phyloP scores from a whole-genome alignment of 2,797 vertebrate genomes.

The Echeneis naucrates region DNA sequence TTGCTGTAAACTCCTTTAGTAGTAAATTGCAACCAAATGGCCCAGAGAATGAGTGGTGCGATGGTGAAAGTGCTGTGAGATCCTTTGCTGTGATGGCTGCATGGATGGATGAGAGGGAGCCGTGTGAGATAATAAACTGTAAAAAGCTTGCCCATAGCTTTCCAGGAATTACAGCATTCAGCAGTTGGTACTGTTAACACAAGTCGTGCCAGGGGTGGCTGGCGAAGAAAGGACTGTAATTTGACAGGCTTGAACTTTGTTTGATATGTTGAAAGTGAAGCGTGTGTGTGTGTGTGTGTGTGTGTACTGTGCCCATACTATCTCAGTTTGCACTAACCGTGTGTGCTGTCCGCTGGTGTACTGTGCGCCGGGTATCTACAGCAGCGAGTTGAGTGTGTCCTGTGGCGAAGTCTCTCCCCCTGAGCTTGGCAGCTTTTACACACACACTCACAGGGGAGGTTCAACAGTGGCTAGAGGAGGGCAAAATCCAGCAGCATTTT shows the following conservation, averaged over 20 bases:
- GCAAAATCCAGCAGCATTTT: constrained; percentile 79
- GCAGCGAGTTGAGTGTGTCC: constrained; percentile 59
- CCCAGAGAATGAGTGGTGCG: constrained; percentile 61
- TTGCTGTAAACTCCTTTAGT: constrained; percentile 81
- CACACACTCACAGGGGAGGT: constrained; percentile 62
- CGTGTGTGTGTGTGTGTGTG: constrained; percentile 33
- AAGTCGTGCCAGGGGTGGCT: constrained; percentile 56
- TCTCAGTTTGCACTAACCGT: constrained; percentile 47
- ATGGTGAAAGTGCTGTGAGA: constrained; percentile 79
- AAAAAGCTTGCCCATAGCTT: constrained; percentile 66
- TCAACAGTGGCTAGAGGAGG: constrained; percentile 75
- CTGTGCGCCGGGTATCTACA: constrained; percentile 36
- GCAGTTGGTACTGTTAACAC: constrained; percentile 50
- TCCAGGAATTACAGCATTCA: constrained; percentile 72
- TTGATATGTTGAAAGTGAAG: constrained; percentile 50
- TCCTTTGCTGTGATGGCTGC: constrained; percentile 69
- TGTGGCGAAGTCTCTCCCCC: constrained; percentile 65
- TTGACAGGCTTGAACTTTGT: constrained; percentile 62
- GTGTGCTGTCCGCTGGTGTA: constrained; percentile 22
- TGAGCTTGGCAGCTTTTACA: constrained; percentile 66
- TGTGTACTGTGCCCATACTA: constrained; percentile 21
- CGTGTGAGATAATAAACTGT: constrained; percentile 75
- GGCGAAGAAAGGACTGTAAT: constrained; percentile 48
- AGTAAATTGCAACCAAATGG: constrained; percentile 86
- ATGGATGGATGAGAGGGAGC: constrained; percentile 71